Percentiles rank a stretch among this genome's conserved stretches.
Conservation (phyloP, 2,888 invertebrate species). For the Aromia moschata region DNA sequence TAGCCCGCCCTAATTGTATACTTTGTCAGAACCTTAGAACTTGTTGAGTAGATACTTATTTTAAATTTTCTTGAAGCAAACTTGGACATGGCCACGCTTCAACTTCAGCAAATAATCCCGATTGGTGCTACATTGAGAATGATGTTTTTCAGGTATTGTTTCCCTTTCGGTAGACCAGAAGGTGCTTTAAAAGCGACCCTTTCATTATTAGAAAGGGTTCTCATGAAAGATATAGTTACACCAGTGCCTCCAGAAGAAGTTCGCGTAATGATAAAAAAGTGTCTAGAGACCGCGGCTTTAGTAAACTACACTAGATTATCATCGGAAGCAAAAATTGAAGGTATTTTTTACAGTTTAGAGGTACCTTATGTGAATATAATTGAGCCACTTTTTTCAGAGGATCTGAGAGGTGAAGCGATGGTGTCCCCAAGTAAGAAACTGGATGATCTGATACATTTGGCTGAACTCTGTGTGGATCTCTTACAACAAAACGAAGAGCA, state of each 20-base stretch:
- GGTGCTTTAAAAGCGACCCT: slow-evolving; percentile 97
- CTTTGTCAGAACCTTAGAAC: too few relatives aligned
- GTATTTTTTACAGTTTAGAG: too few relatives aligned
- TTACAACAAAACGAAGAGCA: slow-evolving; percentile 99
- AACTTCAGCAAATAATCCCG: too few relatives aligned
- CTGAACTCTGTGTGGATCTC: slow-evolving; percentile 97
- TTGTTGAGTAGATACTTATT: too few relatives aligned
- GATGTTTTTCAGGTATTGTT: slow-evolving; percentile 80
- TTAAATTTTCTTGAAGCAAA: too few relatives aligned
- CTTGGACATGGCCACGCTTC: too few relatives aligned
- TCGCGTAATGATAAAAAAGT: slow-evolving; percentile 93
- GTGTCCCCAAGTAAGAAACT: slow-evolving; percentile 89
- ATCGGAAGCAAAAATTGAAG: slow-evolving; percentile 97
- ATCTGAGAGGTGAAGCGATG: slow-evolving; percentile 82
- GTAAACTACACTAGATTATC: slow-evolving; percentile 97
- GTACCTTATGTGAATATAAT: too few relatives aligned
- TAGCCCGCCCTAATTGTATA: too few relatives aligned
- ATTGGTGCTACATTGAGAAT: too few relatives aligned
- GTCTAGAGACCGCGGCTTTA: slow-evolving; percentile 96
- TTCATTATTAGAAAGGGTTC: slow-evolving; percentile 92
- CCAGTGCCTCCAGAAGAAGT: slow-evolving; percentile 97
- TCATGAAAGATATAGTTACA: slow-evolving; percentile 99
- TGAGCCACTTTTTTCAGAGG: slow-evolving; percentile 72
- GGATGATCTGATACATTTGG: slow-evolving; percentile 95
- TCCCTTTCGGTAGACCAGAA: slow-evolving; percentile 99